These are phyloP conservation scores for Rhadinocentrus ornatus DNA, from an alignment of 2,797 vertebrate genomes.

Conservation along the genomic window DNA sequence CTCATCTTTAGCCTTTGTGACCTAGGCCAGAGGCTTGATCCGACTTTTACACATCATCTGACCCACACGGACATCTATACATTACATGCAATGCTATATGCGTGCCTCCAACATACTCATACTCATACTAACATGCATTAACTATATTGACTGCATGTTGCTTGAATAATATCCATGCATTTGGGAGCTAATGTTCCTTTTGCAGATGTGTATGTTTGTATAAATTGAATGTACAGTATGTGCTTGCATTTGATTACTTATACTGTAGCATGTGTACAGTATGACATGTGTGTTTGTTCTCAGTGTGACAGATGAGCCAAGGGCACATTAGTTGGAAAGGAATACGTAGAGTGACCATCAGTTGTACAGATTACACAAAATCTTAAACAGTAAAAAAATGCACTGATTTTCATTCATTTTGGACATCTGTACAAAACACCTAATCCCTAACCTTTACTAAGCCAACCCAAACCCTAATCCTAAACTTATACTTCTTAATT, in stretches of 20 bases:
- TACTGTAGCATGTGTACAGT: not conserved
- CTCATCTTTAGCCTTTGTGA: slow-evolving; percentile 44
- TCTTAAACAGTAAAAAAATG: slow-evolving; percentile 12
- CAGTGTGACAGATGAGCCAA: slow-evolving; percentile 41
- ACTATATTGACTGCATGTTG: not conserved
- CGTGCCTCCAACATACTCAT: not conserved
- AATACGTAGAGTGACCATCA: slow-evolving; percentile 25
- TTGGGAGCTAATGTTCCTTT: not conserved
- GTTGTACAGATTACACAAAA: slow-evolving; percentile 30
- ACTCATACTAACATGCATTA: not conserved
- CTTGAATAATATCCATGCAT: not conserved
- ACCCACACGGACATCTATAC: slow-evolving; percentile 43
- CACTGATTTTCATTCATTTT: not conserved
- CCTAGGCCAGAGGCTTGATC: slow-evolving; percentile 42
- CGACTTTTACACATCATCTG: slow-evolving; percentile 31
- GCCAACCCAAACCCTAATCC: not conserved
- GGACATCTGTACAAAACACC: not conserved
- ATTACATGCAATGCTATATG: not conserved
- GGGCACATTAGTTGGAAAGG: slow-evolving; percentile 35
- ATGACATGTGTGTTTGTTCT: slow-evolving; percentile 1
- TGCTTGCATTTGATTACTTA: not conserved
- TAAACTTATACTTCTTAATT: no score
- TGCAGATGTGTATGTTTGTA: not conserved
- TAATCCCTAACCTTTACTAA: not conserved
- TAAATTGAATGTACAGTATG: not conserved